These are phyloP conservation scores for Dyspetes luteomarginatus DNA, from an alignment of 2,888 invertebrate species.

Conservation along the genomic window DNA sequence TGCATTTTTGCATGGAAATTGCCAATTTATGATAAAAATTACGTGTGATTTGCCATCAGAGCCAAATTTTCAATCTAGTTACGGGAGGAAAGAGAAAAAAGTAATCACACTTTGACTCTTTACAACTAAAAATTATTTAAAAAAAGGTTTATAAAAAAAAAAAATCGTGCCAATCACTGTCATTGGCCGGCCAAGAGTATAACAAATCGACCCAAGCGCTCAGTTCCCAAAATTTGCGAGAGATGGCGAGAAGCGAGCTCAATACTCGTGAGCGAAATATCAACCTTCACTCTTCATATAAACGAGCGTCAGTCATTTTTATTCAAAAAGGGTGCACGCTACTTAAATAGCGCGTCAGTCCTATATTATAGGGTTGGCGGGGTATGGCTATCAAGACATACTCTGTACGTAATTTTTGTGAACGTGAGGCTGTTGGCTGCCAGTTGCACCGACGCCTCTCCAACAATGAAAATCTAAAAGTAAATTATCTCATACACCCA, in stretches of 20 bases:
- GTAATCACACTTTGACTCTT: too few species aligned
- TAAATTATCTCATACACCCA: too few species aligned
- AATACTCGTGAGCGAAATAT: conserved; percentile 13
- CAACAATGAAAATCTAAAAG: neutral
- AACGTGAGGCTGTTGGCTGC: conserved; percentile 89
- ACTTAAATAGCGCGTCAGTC: conserved; percentile 88
- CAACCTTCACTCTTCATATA: conserved; percentile 16
- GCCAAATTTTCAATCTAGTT: neutral
- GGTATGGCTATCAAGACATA: conserved; percentile 95
- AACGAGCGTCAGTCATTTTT: neutral
- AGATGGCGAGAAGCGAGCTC: conserved; percentile 39
- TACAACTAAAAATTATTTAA: neutral
- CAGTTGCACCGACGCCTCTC: conserved; percentile 88
- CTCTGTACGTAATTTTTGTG: conserved; percentile 92
- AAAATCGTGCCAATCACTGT: neutral
- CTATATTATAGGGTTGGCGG: conserved; percentile 85
- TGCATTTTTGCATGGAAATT: too few species aligned
- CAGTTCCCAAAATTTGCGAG: conserved; percentile 14
- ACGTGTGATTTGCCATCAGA: too few species aligned
- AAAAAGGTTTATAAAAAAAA: neutral
- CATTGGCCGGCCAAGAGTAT: neutral
- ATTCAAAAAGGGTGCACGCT: conserved; percentile 85
- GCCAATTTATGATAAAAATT: too few species aligned
- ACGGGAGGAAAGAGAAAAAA: neutral
- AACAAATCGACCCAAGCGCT: neutral